phyloP scores from a whole-genome alignment of 2,797 vertebrate species.

The Mionectes olivaceus region DNA sequence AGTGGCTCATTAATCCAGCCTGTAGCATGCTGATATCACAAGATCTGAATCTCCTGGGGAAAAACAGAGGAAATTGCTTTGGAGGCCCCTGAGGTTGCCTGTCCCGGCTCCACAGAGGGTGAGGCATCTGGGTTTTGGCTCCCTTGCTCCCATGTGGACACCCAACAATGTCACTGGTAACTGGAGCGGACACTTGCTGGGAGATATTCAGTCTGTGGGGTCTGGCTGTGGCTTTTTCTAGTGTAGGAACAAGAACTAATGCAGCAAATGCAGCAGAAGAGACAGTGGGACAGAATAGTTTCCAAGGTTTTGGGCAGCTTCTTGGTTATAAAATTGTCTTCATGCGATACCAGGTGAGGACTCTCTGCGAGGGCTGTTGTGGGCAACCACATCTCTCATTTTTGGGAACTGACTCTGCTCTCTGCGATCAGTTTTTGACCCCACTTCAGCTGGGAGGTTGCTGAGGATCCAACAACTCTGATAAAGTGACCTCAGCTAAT shows the following conservation, averaged over 20 bases:
- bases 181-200: not conserved
- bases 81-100: slow-evolving; percentile 39
- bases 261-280: not conserved
- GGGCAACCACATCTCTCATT: not conserved
- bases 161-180: slow-evolving; percentile 34
- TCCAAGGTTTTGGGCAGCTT: not conserved
- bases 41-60: slow-evolving; percentile 53
- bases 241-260: not conserved
- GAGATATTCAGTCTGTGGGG: not conserved
- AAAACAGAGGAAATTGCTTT: slow-evolving; percentile 57
- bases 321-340: not conserved
- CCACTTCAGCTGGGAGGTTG: not conserved
- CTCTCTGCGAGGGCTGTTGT: not conserved
- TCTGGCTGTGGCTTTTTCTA: not conserved
- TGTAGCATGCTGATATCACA: slow-evolving; percentile 26
- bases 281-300: not conserved
- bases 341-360: not conserved
- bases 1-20: slow-evolving; percentile 61
- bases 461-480: not conserved
- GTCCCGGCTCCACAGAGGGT: not conserved
- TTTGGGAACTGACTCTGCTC: not conserved
- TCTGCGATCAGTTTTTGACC: not conserved
- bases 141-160: slow-evolving; percentile 44
- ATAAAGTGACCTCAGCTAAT: slow-evolving; percentile 8
- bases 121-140: slow-evolving; percentile 42